A percentile compares a stretch with the other conserved stretches of the same genome.
These are phyloP conservation scores for Pherbina coryleti DNA, from an alignment of 2,888 invertebrate genomes.

Conservation along the genomic window DNA sequence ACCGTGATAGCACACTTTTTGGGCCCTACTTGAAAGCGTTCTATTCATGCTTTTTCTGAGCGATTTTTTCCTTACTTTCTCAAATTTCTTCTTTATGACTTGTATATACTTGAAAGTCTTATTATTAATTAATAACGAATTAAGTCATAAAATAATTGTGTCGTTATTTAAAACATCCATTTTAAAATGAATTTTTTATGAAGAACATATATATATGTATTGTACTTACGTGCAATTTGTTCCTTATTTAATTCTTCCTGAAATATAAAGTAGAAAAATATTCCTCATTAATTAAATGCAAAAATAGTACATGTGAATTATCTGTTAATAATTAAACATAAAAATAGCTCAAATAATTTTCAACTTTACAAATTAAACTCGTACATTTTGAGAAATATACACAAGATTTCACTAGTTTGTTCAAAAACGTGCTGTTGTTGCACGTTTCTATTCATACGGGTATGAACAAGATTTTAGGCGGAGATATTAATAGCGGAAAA, in stretches of 20 bases:
- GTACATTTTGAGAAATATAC: background rate
- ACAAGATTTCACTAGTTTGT: too few species aligned
- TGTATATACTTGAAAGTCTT: too few species aligned
- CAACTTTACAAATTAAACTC: background rate
- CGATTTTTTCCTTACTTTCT: too few species aligned
- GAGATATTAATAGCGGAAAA: background rate
- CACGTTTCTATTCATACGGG: background rate
- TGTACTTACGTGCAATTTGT: conserved; percentile 83
- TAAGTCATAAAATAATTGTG: too few species aligned
- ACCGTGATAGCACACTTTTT: too few species aligned
- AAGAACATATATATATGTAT: too few species aligned
- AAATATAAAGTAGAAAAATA: conserved; percentile 61
- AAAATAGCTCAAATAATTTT: background rate
- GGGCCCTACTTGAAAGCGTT: too few species aligned
- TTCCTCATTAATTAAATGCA: background rate
- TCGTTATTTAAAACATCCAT: too few species aligned
- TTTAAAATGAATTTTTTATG: too few species aligned
- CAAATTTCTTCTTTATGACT: too few species aligned
- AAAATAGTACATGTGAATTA: background rate
- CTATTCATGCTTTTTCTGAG: too few species aligned
- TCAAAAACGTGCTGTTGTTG: background rate
- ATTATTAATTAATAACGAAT: too few species aligned
- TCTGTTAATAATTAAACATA: background rate
- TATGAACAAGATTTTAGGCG: background rate
- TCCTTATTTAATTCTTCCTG: conserved; percentile 84